Evolutionary conservation across 2,888 invertebrate species (phyloP), one percentile per base, ranked within the genome.

Genomic region (Drosophila melanocephala): DNA sequence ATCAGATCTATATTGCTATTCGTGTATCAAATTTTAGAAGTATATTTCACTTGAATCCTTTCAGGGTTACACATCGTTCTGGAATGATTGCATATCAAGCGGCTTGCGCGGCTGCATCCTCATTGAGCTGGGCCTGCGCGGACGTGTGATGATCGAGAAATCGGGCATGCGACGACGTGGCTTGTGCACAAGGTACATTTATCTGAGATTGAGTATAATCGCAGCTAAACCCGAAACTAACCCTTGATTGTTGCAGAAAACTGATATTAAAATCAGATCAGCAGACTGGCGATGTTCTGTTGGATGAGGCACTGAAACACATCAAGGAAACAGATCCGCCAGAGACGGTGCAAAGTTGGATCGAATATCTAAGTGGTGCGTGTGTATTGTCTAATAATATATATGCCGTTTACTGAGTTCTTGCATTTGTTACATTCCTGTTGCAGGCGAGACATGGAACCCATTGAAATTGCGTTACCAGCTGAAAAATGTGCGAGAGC

Each of bases 11-110:
- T n/a, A n/a, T n/a, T n/a, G n/a, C 42, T 39, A 9, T 39, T 3
- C 44, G 12, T n/a, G n/a, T n/a, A 6, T 7, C 1, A 22, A 22
- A 22, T 12, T 44, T 26, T 7, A 9, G 22, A 47, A 47, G 16
- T 47, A 2, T 16, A 6, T 22, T 47, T 47, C 16, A 47, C 26
- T 47, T 16, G 4, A 47, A 26, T 26, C 9, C 22, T 89, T 93
- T 83, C 93, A 98, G 98, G 99, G 99, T 79, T 99, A 99, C 95
- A 99, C 99, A 93, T 99, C 99, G 67, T 99, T 99, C 95, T 99
- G 99, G 99, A 99, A 99, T 94, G 99, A 99, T 94, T 99, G 99
- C 94, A 99, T 99, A 95, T 99, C 99, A 85, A 99, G 99, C 91
- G 99, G 99, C 52, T 95, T 99, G 78, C 96, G 99, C 91, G 99